Evolutionary conservation across 2,113 vertebrate species (phyloP), one percentile per base, ranked within the genome.

Genomic region (Setophaga kirtlandii): DNA sequence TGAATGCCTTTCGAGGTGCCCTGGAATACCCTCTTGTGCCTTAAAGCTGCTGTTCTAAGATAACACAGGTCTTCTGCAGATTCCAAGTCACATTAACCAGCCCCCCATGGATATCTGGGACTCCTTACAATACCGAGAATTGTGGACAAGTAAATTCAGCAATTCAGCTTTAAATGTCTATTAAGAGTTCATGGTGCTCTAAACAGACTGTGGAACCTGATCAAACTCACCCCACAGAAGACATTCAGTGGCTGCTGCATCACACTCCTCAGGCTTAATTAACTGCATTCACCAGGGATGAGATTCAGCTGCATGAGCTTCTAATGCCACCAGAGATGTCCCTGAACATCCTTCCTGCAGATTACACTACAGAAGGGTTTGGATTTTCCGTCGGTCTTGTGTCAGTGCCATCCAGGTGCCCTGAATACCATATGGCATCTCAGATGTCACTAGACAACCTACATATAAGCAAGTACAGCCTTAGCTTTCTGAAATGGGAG

Each of bases 21-120:
- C 16, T 58, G 50, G 39, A 79, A 47, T 35, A 60, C 21, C 67
- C 62, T 63, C 7, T 15, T 42, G 41, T 27, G 12, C 28, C 11
- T 80, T 80, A 42, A 31, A 42, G 17, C 16, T 76, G 27, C 33
- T 42, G 17, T 55, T 90, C 23, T 35, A 63, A 28, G 30, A 33
- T 19, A 79, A 58, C 18, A 27, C 7, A 30, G 9, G 33, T 47
- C 33, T 35, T 71, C 75, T 68, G 63, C 22, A 30, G 17, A 37
- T 39, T 31, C 42, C 53, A n/a, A 3, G 2, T 50, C 58, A 88
- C 46, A 65, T 5, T 71, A 64, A 24, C 12, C 6, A 69, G n/a
- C 2, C 3, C 11, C 5, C 4, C 37, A 33, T 0, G 0, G 20
- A n/a, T 41, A 15, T n/a, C 31, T 68, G 49, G 31, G 22, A 80